phyloP scores from a whole-genome alignment of 2,113 vertebrate genomes.

The Chaetura pelagica region DNA sequence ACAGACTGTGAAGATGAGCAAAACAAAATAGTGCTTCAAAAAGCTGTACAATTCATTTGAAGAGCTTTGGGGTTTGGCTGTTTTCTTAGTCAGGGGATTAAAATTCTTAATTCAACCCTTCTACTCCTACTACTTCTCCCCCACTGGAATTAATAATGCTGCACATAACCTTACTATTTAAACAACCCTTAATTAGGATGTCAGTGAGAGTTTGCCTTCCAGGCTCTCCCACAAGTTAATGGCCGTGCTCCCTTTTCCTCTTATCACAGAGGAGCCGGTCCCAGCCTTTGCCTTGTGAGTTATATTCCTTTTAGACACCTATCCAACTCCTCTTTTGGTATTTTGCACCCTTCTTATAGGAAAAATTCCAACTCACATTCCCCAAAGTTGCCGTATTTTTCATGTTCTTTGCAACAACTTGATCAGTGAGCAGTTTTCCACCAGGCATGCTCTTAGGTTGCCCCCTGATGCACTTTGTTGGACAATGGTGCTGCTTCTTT shows the following conservation, averaged over 20 bases:
- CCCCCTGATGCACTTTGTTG: neutral
- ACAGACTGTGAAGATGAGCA: neutral
- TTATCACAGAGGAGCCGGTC: neutral
- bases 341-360: neutral
- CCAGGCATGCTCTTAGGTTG: neutral
- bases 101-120: neutral
- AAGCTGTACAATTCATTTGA: neutral
- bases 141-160: neutral
- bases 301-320: neutral
- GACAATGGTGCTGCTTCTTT: fast-evolving
- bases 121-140: neutral
- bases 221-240: neutral
- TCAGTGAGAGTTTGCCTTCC: neutral
- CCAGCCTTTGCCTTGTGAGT: neutral
- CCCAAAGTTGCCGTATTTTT: neutral
- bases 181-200: neutral
- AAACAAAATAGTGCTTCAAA: neutral
- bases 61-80: neutral
- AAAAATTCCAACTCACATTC: neutral
- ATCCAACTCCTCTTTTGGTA: neutral
- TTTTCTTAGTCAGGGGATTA: constrained; percentile 14
- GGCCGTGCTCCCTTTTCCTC: neutral
- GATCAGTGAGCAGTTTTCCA: neutral
- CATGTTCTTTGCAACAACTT: neutral
- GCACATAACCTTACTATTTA: neutral